Percentiles rank a stretch among this genome's conserved stretches.
phyloP scores from a whole-genome alignment of 2,113 vertebrate genomes.

The Amphilophus citrinellus region DNA sequence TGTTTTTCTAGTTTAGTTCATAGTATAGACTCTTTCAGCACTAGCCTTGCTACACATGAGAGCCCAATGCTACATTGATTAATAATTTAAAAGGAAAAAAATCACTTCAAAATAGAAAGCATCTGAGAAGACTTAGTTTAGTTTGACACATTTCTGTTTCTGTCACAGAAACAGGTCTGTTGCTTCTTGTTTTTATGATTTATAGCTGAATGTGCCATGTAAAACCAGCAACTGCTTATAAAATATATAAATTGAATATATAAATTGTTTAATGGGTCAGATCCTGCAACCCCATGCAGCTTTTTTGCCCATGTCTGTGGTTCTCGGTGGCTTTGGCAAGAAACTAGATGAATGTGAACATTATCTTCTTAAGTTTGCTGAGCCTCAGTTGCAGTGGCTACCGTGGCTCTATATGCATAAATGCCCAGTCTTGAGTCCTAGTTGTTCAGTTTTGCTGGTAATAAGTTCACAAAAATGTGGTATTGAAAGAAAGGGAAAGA shows the following conservation, averaged over 20 bases:
- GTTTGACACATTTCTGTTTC: neutral
- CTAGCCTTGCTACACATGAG: too few relatives aligned
- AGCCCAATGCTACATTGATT: too few relatives aligned
- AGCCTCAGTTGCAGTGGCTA: too few relatives aligned
- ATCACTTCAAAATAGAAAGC: neutral
- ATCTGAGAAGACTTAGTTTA: neutral
- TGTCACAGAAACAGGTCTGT: neutral
- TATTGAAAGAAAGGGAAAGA: neutral
- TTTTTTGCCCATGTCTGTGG: too few relatives aligned
- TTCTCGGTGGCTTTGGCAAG: too few relatives aligned
- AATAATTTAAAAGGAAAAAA: neutral
- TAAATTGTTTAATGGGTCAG: neutral
- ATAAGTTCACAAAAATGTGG: neutral
- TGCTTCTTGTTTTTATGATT: neutral
- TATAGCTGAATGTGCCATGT: neutral
- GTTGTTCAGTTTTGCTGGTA: neutral
- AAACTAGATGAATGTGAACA: too few relatives aligned
- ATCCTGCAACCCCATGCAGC: too few relatives aligned
- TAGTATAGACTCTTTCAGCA: too few relatives aligned
- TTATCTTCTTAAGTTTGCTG: too few relatives aligned
- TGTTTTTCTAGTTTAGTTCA: too few relatives aligned
- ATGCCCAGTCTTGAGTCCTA: too few relatives aligned
- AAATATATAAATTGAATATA: fast-evolving
- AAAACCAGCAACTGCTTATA: neutral
- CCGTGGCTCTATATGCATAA: too few relatives aligned